phyloP scores from a whole-genome alignment of 1,140 invertebrate genomes.

The Harpegnathos saltator region DNA sequence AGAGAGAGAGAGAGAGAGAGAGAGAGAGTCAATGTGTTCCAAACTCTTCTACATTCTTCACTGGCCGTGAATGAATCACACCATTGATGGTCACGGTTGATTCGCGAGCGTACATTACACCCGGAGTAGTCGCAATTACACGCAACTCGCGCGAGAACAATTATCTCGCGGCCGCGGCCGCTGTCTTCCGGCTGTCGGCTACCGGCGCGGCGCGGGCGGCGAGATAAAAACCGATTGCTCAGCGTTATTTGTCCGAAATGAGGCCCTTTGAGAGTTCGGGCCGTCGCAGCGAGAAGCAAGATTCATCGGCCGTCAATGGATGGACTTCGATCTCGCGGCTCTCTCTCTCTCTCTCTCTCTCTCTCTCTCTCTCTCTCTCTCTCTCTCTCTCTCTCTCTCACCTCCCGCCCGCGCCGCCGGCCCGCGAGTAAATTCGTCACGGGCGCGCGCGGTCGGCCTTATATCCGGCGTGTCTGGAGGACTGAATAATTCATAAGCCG shows the following conservation, averaged over 20 bases:
- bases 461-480: slow-evolving; percentile 64
- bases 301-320: slow-evolving; percentile 42
- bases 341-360: neutral
- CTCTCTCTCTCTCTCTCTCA: neutral
- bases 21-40: too few species aligned
- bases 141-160: neutral
- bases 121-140: too few species aligned
- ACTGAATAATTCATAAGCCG: slow-evolving; percentile 80
- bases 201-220: slow-evolving; percentile 17
- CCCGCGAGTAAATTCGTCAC: slow-evolving; percentile 59
- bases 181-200: slow-evolving; percentile 19
- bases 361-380: neutral
- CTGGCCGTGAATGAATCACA: too few species aligned
- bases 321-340: neutral
- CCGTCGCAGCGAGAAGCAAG: slow-evolving; percentile 5
- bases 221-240: slow-evolving; percentile 27
- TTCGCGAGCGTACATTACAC: too few species aligned
- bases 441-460: slow-evolving; percentile 52
- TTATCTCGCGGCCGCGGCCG: neutral
- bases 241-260: slow-evolving; percentile 20
- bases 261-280: slow-evolving; percentile 14
- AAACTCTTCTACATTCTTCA: too few species aligned
- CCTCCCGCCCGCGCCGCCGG: too few species aligned
- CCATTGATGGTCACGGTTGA: neutral
- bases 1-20: too few species aligned